These are phyloP conservation scores for Pseudopipra pipra DNA, from an alignment of 2,113 vertebrate genomes.

Conservation along the genomic window DNA sequence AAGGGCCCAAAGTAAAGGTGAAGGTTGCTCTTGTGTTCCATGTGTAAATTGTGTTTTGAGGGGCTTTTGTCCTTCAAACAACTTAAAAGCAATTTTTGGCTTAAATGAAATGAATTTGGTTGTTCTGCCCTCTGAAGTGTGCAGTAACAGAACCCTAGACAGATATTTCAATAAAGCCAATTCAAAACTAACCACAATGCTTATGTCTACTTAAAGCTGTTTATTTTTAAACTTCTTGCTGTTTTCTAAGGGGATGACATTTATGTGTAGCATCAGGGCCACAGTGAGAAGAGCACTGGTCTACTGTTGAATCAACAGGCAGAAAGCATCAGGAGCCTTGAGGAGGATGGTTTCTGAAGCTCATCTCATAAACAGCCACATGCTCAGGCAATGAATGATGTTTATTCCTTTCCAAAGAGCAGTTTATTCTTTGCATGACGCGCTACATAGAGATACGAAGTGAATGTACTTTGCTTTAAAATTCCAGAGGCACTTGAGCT, in stretches of 20 bases:
- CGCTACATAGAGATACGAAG: not conserved
- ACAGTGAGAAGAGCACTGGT: not conserved
- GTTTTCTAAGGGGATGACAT: not conserved
- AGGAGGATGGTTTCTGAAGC: not conserved
- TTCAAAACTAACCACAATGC: not conserved
- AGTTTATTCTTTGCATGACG: not conserved
- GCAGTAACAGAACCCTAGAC: not conserved
- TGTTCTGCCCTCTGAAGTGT: not conserved
- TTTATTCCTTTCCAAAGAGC: not conserved
- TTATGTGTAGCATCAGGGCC: not conserved
- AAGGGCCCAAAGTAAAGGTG: not conserved
- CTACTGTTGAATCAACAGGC: not conserved
- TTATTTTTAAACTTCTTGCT: not conserved
- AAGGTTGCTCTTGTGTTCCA: not conserved
- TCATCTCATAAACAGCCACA: not conserved
- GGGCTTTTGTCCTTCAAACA: not conserved
- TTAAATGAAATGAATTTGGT: not conserved
- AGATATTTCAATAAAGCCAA: not conserved
- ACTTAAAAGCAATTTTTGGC: not conserved
- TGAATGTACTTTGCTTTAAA: not conserved
- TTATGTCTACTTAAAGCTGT: not conserved
- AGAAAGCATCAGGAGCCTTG: not conserved
- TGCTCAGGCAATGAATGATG: not conserved
- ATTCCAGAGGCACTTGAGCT: not conserved
- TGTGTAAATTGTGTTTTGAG: not conserved